Conservation (phyloP, 1,140 invertebrate genomes). For the Neodiprion fabricii region DNA sequence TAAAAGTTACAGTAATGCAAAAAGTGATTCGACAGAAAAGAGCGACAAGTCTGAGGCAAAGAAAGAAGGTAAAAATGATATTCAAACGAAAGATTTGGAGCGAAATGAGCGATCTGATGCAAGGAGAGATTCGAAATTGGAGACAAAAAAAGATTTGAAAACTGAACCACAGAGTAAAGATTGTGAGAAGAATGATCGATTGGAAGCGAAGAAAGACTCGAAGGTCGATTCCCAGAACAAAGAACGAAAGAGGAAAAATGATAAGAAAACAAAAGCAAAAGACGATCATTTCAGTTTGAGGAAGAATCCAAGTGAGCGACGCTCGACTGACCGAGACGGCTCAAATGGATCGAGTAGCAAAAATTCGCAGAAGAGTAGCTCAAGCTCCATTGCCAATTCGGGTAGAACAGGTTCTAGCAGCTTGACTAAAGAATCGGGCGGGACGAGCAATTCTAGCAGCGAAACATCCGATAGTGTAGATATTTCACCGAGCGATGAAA, state of each 20-base stretch:
- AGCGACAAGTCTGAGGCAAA: slow-evolving; percentile 28
- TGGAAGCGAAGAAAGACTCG: slow-evolving; percentile 41
- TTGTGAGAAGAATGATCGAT: slow-evolving; percentile 40
- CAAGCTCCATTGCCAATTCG: slow-evolving; percentile 36
- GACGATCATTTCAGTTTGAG: slow-evolving; percentile 57
- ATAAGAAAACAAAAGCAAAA: slow-evolving; percentile 54
- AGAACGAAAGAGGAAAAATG: slow-evolving; percentile 47
- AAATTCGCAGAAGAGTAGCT: slow-evolving; percentile 44
- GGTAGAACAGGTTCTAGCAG: slow-evolving; percentile 41
- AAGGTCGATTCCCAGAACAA: slow-evolving; percentile 37
- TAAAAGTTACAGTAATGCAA: slow-evolving; percentile 30
- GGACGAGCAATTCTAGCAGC: slow-evolving; percentile 51
- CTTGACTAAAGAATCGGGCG: slow-evolving; percentile 48
- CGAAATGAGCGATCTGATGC: neutral
- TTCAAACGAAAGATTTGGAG: neutral
- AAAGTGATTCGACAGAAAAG: slow-evolving; percentile 30
- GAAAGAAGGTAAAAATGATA: slow-evolving; percentile 33
- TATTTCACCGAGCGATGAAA: slow-evolving; percentile 36
- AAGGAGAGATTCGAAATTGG: slow-evolving; percentile 12
- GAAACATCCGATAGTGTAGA: slow-evolving; percentile 54
- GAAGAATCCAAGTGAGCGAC: slow-evolving; percentile 54
- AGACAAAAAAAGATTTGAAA: slow-evolving; percentile 26
- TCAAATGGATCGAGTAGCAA: slow-evolving; percentile 58
- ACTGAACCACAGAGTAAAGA: slow-evolving; percentile 28
- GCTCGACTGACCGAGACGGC: slow-evolving; percentile 58